Conservation (phyloP, 1,140 invertebrate species). For the Cataglyphis hispanica region DNA sequence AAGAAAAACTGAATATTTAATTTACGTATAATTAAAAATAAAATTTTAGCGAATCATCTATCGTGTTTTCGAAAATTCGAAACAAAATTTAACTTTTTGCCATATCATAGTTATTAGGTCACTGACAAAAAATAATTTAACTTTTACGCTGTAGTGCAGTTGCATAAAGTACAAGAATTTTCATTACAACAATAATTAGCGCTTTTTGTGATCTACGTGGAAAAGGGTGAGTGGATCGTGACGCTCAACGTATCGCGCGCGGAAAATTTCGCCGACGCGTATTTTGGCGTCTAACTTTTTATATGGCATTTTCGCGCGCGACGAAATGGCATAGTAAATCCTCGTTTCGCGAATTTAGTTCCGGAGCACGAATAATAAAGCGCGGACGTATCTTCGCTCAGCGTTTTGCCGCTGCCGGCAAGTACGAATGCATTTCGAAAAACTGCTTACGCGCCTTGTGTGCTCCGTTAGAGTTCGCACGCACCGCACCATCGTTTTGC, state of each 20-base stretch:
- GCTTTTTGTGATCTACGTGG: conserved; percentile 46
- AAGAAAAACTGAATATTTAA: not conserved
- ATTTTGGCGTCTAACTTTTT: conserved; percentile 69
- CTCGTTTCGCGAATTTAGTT: conserved; percentile 71
- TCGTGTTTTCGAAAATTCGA: not conserved
- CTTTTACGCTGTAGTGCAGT: not conserved
- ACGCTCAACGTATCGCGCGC: conserved; percentile 30
- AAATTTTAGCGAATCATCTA: not conserved
- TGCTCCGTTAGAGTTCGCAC: conserved; percentile 29
- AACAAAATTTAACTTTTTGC: conserved; percentile 23
- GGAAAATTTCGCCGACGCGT: conserved; percentile 62
- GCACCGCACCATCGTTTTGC: conserved; percentile 12
- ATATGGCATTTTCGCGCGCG: conserved; percentile 44
- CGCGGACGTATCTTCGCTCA: conserved; percentile 61
- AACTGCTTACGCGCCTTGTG: conserved; percentile 55
- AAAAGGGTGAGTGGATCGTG: conserved; percentile 34
- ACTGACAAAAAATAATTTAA: conserved; percentile 12
- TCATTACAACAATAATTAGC: conserved; percentile 49
- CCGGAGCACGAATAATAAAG: conserved; percentile 66
- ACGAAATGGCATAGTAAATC: conserved; percentile 70
- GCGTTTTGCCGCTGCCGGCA: conserved; percentile 49
- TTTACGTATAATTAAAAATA: not conserved
- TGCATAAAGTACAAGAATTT: conserved; percentile 23
- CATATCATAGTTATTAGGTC: not conserved
- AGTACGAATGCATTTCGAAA: conserved; percentile 58